Percentiles rank a stretch among this genome's conserved stretches.
Conservation (phyloP, 1,140 invertebrate genomes). For the Drosophila nannoptera region DNA sequence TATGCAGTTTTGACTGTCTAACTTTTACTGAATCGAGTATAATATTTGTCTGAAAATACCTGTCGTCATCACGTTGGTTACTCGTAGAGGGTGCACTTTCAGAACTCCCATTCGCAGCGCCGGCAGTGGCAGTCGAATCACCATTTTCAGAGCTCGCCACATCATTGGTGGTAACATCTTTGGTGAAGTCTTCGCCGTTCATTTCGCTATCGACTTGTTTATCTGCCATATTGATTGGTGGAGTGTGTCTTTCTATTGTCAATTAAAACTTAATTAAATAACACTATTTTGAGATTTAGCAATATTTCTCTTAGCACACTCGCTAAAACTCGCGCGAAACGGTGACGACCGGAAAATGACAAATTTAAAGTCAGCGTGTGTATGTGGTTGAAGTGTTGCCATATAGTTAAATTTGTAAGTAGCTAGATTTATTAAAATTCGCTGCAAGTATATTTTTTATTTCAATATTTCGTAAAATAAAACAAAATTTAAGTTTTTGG, state of each 20-base stretch:
- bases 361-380: slow-evolving; percentile 59
- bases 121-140: slow-evolving; percentile 81
- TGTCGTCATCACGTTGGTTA: slow-evolving; percentile 86
- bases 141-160: slow-evolving; percentile 83
- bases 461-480: no score
- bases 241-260: slow-evolving; percentile 50
- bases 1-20: slow-evolving; percentile 21
- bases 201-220: slow-evolving; percentile 71
- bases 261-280: slow-evolving; percentile 53
- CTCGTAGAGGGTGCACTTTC: slow-evolving; percentile 82
- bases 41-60: slow-evolving; percentile 80
- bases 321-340: slow-evolving; percentile 66
- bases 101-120: slow-evolving; percentile 82
- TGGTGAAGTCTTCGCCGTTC: slow-evolving; percentile 85
- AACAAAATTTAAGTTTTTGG: neutral
- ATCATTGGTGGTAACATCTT: slow-evolving; percentile 82
- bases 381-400: slow-evolving; percentile 56
- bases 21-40: slow-evolving; percentile 14
- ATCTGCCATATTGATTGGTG: slow-evolving; percentile 66
- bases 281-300: slow-evolving; percentile 44
- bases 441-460: neutral
- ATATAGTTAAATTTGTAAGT: slow-evolving; percentile 16
- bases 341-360: slow-evolving; percentile 76
- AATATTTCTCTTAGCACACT: slow-evolving; percentile 61
- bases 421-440: neutral